A percentile compares a stretch with the other conserved stretches of the same genome.
Evolutionary conservation across 2,888 invertebrate species (phyloP).

Genomic region (Lasioglossum marginatum): DNA sequence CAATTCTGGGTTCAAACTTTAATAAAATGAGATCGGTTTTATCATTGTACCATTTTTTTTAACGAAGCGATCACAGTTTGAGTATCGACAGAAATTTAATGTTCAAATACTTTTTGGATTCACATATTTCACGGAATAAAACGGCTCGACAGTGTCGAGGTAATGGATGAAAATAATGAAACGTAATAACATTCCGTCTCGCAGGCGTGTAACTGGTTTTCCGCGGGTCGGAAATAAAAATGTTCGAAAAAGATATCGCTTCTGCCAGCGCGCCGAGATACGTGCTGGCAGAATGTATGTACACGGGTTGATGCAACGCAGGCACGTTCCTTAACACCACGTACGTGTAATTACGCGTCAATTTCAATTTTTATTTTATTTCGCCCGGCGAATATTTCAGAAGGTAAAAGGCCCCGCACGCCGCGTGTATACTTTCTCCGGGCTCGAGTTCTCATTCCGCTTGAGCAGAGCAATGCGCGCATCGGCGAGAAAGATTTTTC

Average conservation of each 20-base stretch:
- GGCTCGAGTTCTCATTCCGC: constrained; percentile 48
- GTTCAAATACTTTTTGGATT: background rate
- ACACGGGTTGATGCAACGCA: constrained; percentile 27
- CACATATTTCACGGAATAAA: background rate
- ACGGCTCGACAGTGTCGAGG: too few species aligned
- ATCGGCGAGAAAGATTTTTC: constrained; percentile 38
- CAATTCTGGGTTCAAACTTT: background rate
- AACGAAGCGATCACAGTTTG: background rate
- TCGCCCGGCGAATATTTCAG: constrained; percentile 49
- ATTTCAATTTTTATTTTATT: constrained; percentile 56
- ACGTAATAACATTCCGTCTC: constrained; percentile 17
- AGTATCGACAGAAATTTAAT: background rate
- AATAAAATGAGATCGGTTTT: background rate
- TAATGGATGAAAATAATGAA: constrained; percentile 18
- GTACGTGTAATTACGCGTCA: constrained; percentile 55
- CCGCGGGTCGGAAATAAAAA: background rate
- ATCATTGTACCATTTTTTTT: too few species aligned
- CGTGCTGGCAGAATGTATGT: too few species aligned
- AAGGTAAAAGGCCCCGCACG: constrained; percentile 57
- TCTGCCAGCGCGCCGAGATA: background rate
- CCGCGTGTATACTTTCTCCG: constrained; percentile 49
- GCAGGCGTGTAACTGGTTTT: constrained; percentile 30
- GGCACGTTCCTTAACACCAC: constrained; percentile 39
- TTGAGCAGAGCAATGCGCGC: constrained; percentile 31
- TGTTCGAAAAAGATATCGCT: constrained; percentile 1